Base-by-base conservation (phyloP, 2,888 invertebrate species). In the Tigriopus californicus region DNA sequence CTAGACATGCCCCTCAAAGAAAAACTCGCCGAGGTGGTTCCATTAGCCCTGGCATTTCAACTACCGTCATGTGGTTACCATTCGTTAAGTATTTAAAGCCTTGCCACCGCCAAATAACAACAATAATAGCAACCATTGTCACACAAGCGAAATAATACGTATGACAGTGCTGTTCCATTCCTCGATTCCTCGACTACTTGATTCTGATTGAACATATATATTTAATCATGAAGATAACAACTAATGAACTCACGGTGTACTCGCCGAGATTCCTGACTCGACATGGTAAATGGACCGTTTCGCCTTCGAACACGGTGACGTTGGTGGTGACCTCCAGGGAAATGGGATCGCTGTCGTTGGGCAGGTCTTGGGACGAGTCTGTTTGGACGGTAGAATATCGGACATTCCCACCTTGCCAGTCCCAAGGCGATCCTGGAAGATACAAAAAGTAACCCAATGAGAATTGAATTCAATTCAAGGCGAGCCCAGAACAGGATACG, bases 381-480 rank as follows among this genome's bases (percentile, higher is more conserved):
- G 46, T 4, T n/a, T 56, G 46, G 44, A 42, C 18, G 42, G n/a
- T 33, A 3, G 56, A 25, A 41, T 40, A 40, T 24, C 41, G 33
- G 15, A 41, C 54, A 54, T 54, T 54, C 1, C 15, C 18, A 25
- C 18, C 18, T 56, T 56, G 56, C 56, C 56, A 56, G n/a, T 56
- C 56, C 56, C 56, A 56, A 2, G 56, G 56, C 5, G 42, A 56
- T 13, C 56, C 56, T 56, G 2, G n/a, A 51, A 18, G n/a, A 51
- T 5, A 44, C 5, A 44, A 33, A 33, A 33, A 33, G 8, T 5
- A 8, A 33, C 33, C 33, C 33, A 33, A 33, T 33, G 33, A 33
- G 33, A 33, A 33, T 33, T 33, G 33, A 33, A 33, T 33, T 33
- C 33, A 33, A 33, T 33, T 33, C 8, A 3, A 3, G 4, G 33